Base-by-base conservation (phyloP, 2,888 invertebrate species). In the Leucozona laternaria region DNA sequence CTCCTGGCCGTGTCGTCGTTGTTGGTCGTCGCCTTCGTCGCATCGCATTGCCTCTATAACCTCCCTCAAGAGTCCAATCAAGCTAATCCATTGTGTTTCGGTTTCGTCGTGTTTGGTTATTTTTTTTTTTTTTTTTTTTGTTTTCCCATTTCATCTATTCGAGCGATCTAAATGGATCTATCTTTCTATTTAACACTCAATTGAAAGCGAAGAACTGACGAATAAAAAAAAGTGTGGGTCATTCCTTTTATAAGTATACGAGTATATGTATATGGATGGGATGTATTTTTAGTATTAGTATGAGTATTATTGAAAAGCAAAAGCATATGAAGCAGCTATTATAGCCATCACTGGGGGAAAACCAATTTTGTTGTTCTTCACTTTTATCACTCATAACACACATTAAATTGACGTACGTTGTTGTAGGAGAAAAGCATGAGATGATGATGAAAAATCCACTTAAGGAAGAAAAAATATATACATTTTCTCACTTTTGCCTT, bases 151-250 rank as follows among this genome's bases (percentile, higher is more conserved):
- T 66, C 64, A 40, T 48, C 57, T 55, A 75, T 79, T 71, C 66
- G 71, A 28, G 34, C 34, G 71, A 85, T 85, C 81, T 77, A 81
- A 81, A 85, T 78, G 72, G 73, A 85, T 85, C 81, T 77, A 76
- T 85, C 58, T 85, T 28, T 73, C 77, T 72, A 85, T 81, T 85
- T 85, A 85, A 81, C 85, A 81, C 85, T 81, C 85, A 77, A 81
- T 85, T 77, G 70, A 60, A 40, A 78, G 20, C 43, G 31, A 81
- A 66, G 45, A 45, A 80, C 53, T 57, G n/a, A 37, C 8, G 58
- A 60, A 60, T 60, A 57, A 17, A 64, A 45, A 70, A 77, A 85
- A 28, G 64, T 81, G 77, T 81, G 48, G 85, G 85, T 77, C 85
- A 85, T 64, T 79, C 17, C 60, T 64, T 78, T 22, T n/a, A 2